Conservation (phyloP, 2,888 invertebrate genomes). For the Tipula helvola region DNA sequence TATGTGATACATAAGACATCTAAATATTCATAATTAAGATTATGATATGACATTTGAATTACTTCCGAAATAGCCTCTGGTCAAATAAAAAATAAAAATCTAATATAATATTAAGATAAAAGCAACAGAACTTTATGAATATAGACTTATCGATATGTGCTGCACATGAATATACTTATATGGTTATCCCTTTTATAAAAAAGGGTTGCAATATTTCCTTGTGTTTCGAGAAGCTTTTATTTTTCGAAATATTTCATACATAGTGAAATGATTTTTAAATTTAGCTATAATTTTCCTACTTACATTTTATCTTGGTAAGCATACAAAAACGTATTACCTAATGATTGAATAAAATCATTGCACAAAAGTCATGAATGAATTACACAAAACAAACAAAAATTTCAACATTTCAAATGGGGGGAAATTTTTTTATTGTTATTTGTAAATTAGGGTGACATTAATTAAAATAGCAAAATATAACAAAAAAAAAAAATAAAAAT, state of each 20-base stretch:
- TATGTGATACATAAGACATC: not conserved
- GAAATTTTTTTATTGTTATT: not conserved
- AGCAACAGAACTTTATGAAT: not conserved
- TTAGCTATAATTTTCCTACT: not conserved
- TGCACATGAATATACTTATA: not conserved
- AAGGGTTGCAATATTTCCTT: not conserved
- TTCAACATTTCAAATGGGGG: not conserved
- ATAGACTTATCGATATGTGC: not conserved
- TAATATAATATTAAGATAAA: not conserved
- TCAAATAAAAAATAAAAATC: conserved; percentile 10
- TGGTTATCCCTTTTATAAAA: not conserved
- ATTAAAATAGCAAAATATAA: not conserved
- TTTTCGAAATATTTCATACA: not conserved
- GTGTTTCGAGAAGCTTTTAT: not conserved
- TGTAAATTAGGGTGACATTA: conserved; percentile 4
- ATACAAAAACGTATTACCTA: not conserved
- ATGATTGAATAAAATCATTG: not conserved
- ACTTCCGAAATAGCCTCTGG: conserved; percentile 14
- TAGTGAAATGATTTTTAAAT: not conserved
- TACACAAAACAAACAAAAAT: not conserved
- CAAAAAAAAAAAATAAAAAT: not conserved
- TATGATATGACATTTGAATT: conserved; percentile 6
- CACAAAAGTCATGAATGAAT: not conserved
- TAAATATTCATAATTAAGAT: not conserved
- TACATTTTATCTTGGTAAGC: not conserved